phyloP scores from a whole-genome alignment of 1,140 invertebrate species.

The Hyles euphorbiae region DNA sequence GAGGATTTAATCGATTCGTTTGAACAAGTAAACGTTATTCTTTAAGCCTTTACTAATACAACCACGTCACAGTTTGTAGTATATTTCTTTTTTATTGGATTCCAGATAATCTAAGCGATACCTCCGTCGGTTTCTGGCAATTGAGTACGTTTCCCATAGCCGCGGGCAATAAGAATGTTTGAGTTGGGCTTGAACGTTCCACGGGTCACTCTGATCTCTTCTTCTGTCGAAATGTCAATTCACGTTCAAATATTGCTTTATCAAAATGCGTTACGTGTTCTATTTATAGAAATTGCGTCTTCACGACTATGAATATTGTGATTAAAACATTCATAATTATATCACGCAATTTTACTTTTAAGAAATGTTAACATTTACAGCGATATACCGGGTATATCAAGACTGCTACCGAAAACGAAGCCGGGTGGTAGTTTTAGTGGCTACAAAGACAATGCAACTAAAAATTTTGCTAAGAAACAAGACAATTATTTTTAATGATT shows the following conservation, averaged over 20 bases:
- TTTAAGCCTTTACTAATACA: slow-evolving; percentile 28
- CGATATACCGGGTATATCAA: no score
- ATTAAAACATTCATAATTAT: no score
- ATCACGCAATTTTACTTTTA: no score
- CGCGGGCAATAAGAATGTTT: slow-evolving; percentile 59
- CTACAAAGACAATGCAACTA: no score
- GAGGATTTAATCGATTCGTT: slow-evolving; percentile 31
- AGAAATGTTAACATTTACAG: no score
- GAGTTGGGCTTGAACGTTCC: slow-evolving; percentile 57
- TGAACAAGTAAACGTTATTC: slow-evolving; percentile 22
- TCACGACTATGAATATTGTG: no score
- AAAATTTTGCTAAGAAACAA: no score
- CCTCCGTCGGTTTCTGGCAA: slow-evolving; percentile 35
- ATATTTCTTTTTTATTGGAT: slow-evolving; percentile 27
- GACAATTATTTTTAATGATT: no score
- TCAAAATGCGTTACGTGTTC: no score
- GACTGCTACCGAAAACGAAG: no score
- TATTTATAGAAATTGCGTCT: no score
- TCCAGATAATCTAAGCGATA: slow-evolving; percentile 32
- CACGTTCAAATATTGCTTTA: slow-evolving; percentile 8
- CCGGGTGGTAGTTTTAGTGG: no score
- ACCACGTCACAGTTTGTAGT: slow-evolving; percentile 21
- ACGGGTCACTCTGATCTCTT: slow-evolving; percentile 50
- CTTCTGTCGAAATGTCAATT: slow-evolving; percentile 46
- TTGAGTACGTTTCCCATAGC: slow-evolving; percentile 54